Percentiles rank a stretch among this genome's conserved stretches.
Conservation (phyloP, 2,888 invertebrate species). For the Byasa hedistus region DNA sequence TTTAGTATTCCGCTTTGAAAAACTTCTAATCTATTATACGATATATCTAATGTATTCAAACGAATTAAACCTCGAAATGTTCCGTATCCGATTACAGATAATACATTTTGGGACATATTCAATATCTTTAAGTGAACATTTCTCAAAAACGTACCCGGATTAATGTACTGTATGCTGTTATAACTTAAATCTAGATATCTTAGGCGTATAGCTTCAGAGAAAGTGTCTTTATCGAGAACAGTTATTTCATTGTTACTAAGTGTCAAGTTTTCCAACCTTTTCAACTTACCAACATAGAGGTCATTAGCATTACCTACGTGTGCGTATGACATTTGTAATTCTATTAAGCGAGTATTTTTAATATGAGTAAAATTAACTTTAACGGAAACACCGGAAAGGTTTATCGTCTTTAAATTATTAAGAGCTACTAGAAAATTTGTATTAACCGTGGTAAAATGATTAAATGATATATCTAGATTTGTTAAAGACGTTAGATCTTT, state of each 20-base stretch:
- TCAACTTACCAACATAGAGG: constrained; percentile 43
- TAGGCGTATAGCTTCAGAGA: constrained; percentile 44
- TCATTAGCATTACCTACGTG: constrained; percentile 43
- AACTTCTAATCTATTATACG: constrained; percentile 52
- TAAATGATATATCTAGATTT: constrained; percentile 55
- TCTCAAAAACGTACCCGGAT: constrained; percentile 57
- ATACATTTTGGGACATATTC: constrained; percentile 59
- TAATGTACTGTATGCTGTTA: constrained; percentile 52
- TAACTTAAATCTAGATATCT: constrained; percentile 52
- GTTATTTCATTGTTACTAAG: constrained; percentile 49
- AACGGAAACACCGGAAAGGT: constrained; percentile 46
- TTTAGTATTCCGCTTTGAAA: constrained; percentile 56
- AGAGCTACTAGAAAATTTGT: constrained; percentile 36
- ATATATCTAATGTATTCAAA: constrained; percentile 53
- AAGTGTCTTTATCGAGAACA: constrained; percentile 43
- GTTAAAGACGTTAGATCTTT: constrained; percentile 41
- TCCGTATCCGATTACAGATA: constrained; percentile 51
- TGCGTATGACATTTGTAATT: constrained; percentile 45
- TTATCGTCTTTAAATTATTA: constrained; percentile 41
- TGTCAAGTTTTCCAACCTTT: constrained; percentile 40
- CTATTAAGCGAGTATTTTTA: constrained; percentile 36
- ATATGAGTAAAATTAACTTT: constrained; percentile 41
- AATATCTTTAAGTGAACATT: constrained; percentile 44
- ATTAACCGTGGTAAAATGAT: constrained; percentile 44
- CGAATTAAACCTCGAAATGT: constrained; percentile 51